Conservation (phyloP, 2,797 vertebrate species). For the Hydrocynus forskahlii region DNA sequence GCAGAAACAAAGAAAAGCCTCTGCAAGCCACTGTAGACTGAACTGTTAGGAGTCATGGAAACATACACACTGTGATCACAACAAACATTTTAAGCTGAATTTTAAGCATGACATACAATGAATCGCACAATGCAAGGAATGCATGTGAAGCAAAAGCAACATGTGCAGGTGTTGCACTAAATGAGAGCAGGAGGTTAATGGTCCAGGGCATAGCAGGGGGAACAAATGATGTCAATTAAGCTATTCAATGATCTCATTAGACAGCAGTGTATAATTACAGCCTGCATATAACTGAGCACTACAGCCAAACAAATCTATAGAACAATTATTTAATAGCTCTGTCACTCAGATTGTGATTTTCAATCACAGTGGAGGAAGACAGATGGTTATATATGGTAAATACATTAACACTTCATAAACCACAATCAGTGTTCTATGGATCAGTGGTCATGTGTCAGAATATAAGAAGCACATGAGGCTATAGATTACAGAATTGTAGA, state of each 20-base stretch:
- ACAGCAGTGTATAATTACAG: slow-evolving; percentile 38
- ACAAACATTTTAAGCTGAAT: background rate
- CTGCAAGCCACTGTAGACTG: background rate
- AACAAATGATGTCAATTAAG: slow-evolving; percentile 51
- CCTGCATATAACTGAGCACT: slow-evolving; percentile 21
- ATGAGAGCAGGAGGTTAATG: slow-evolving; percentile 47
- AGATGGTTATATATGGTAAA: background rate
- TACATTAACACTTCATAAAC: background rate
- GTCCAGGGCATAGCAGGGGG: slow-evolving; percentile 34
- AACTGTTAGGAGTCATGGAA: background rate
- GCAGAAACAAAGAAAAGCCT: background rate
- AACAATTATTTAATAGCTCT: slow-evolving; percentile 42
- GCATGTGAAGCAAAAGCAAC: background rate
- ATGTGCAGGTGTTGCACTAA: slow-evolving; percentile 16
- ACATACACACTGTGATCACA: background rate
- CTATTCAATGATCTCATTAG: slow-evolving; percentile 48
- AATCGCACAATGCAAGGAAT: background rate
- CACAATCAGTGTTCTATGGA: background rate
- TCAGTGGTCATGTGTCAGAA: background rate
- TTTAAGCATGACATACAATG: background rate
- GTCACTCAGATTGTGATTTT: slow-evolving; percentile 37
- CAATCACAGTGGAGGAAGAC: slow-evolving; percentile 4
- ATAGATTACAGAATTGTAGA: background rate
- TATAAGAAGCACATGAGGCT: background rate
- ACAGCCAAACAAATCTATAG: slow-evolving; percentile 44